Percentiles rank a stretch among this genome's conserved stretches.
phyloP scores from a whole-genome alignment of 1,140 invertebrate species.

The Drosophila aff. region DNA sequence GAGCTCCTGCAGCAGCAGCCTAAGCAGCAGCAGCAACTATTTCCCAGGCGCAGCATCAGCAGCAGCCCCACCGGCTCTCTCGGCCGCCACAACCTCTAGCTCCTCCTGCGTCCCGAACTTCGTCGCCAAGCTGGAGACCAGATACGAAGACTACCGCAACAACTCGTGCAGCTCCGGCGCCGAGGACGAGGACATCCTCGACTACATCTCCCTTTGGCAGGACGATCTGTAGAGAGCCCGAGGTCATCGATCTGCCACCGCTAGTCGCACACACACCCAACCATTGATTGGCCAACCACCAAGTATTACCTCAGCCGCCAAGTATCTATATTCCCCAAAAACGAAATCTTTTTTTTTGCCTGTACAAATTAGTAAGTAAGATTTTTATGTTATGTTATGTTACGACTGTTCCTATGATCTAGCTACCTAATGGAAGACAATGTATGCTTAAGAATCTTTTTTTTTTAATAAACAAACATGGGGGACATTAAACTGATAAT shows the following conservation, averaged over 20 bases:
- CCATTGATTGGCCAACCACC: slow-evolving; percentile 63
- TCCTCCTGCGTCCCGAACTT: slow-evolving; percentile 1
- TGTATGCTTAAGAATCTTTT: slow-evolving; percentile 55
- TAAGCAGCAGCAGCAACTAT: slow-evolving; percentile 28
- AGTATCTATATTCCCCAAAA: slow-evolving; percentile 65
- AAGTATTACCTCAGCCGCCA: slow-evolving; percentile 79
- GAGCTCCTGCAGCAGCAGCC: slow-evolving; percentile 49
- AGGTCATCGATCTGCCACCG: neutral
- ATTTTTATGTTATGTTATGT: slow-evolving; percentile 65
- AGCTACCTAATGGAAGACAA: slow-evolving; percentile 77
- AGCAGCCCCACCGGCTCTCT: slow-evolving; percentile 13
- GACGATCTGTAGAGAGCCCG: slow-evolving; percentile 77
- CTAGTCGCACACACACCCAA: slow-evolving; percentile 61
- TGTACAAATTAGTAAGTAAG: slow-evolving; percentile 71
- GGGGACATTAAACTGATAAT: slow-evolving; percentile 78
- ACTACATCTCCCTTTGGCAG: slow-evolving; percentile 95
- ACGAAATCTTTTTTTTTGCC: slow-evolving; percentile 35
- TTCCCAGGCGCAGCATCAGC: slow-evolving; percentile 20
- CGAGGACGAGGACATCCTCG: slow-evolving; percentile 96
- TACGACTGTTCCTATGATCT: slow-evolving; percentile 24
- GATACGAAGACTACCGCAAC: slow-evolving; percentile 74
- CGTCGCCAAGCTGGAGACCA: slow-evolving; percentile 47
- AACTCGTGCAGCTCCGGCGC: slow-evolving; percentile 83
- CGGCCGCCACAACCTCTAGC: slow-evolving; percentile 18
- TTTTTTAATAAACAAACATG: slow-evolving; percentile 50